Base-by-base conservation (phyloP, 2,888 invertebrate species). In the Zeuzera pyrina region DNA sequence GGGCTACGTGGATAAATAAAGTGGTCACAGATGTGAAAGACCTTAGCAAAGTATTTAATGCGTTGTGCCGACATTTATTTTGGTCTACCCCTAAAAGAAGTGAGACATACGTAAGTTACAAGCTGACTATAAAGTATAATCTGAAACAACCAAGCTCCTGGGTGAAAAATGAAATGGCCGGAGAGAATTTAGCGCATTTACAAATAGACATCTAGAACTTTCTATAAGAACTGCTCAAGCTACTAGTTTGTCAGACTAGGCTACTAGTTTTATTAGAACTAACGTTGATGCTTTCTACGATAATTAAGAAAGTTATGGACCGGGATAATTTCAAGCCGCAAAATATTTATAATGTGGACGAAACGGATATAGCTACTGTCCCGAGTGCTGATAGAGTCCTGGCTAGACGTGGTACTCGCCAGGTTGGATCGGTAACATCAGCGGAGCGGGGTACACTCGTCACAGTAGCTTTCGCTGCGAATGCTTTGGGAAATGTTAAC, bases 351-450 rank as follows among this genome's bases (percentile, higher is more conserved):
- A 33, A 33, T 33, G 14, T 24, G 23, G 23, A 31, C 14, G 31
- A 31, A 11, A 31, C 13, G n/a, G 23, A 25, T 1, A 3, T 31
- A 3, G 25, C 31, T 2, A 30, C 23, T 1, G 24, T 31, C 25
- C 31, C 23, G 14, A 31, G 14, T 10, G 22, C 19, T 12, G 12
- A n/a, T n/a, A 31, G 15, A 12, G 15, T 31, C n/a, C 12, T 31
- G 26, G 26, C 31, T 26, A 13, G 15, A 15, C 12, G 12, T 14
- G 26, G 27, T 11, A 27, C 12, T 19, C n/a, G 32, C 34, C 39
- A 38, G 28, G 38, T 38, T 15, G 38, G 38, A 28, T 34, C 42
- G 13, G 21, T 39, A 14, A 42, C 42, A 7, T 38, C 39, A 22
- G 39, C 33, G 12, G 39, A 40, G 22, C 34, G 35, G 12, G 42